Base-by-base conservation (phyloP, 2,888 invertebrate species). In the Tetragonisca angustula region DNA sequence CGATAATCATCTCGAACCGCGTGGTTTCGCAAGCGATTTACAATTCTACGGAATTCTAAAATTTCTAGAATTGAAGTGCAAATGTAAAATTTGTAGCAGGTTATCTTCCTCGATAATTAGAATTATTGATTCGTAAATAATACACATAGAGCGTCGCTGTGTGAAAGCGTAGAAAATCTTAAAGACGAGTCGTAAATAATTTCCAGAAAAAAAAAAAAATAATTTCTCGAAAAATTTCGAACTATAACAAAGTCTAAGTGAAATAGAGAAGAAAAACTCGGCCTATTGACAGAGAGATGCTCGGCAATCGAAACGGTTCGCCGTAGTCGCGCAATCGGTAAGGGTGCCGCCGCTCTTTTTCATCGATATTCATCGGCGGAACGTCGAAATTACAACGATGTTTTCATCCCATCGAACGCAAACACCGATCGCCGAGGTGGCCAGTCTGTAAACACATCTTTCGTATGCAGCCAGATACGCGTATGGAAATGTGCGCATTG, bases 401-500 rank as follows among this genome's bases (percentile, higher is more conserved):
- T 80, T 78, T 80, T 61, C 43, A 70, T 77, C 52, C 56, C n/a
- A n/a, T n/a, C n/a, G 52, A 67, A 71, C 59, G 36, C 69, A 71
- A 80, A 77, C 65, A 80, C 27, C 43, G 65, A 27, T 54, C 50
- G 59, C 24, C 32, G 19, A 49, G 67, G 24, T 50, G 71, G 67
- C 75, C 56, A 59, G 56, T 54, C 49, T 27, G 21, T 71, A 77
- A 79, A 65, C 36, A 54, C 49, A 64, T 70, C 32, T 76, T 85
- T 83, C 79, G 81, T 82, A 82, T 79, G 87, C 83, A n/a, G 9
- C 83, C 69, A 59, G 70, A 74, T 74, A 54, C 75, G 85, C 56
- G 76, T 85, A 86, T 87, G 84, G 82, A 85, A 87, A 88, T 86
- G 84, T 84, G 81, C 85, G 81, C 85, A 76, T 83, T 87, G 86